These are phyloP conservation scores for Mechanitis messenoides DNA, from an alignment of 2,888 invertebrate species.

Conservation along the genomic window DNA sequence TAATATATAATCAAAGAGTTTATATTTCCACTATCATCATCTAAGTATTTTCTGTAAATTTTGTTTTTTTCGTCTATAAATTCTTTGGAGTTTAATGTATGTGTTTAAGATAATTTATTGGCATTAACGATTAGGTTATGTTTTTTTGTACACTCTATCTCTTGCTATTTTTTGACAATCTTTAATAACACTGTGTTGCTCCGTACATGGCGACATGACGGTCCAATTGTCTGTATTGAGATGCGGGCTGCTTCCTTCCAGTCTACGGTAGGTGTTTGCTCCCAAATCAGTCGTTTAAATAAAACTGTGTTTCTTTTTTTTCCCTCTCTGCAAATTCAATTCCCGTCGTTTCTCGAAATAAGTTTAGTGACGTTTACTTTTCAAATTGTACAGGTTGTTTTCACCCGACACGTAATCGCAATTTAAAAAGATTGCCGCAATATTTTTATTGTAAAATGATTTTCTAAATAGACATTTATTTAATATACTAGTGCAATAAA, in stretches of 20 bases:
- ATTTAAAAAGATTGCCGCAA: slow-evolving; percentile 10
- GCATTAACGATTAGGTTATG: too few relatives aligned
- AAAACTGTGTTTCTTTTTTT: slow-evolving; percentile 64
- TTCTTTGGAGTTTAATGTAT: too few relatives aligned
- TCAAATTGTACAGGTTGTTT: slow-evolving; percentile 37
- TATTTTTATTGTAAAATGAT: neutral
- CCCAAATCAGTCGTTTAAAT: slow-evolving; percentile 71
- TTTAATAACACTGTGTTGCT: slow-evolving; percentile 5
- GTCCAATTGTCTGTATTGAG: slow-evolving; percentile 40
- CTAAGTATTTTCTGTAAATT: too few relatives aligned
- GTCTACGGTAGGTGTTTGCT: slow-evolving; percentile 57
- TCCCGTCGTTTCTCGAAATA: slow-evolving; percentile 52
- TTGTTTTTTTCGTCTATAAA: too few relatives aligned
- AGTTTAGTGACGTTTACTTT: slow-evolving; percentile 53
- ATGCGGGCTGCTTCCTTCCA: slow-evolving; percentile 48
- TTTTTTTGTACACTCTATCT: too few relatives aligned
- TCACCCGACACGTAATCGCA: slow-evolving; percentile 18
- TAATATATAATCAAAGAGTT: too few relatives aligned
- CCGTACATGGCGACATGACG: slow-evolving; percentile 5
- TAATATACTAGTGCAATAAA: too few relatives aligned
- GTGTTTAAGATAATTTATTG: too few relatives aligned
- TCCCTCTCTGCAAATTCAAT: slow-evolving; percentile 55
- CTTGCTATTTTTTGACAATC: neutral
- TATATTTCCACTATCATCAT: too few relatives aligned
- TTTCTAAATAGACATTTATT: too few relatives aligned